phyloP scores from a whole-genome alignment of 1,140 invertebrate species.

The Drosophila mayri region DNA sequence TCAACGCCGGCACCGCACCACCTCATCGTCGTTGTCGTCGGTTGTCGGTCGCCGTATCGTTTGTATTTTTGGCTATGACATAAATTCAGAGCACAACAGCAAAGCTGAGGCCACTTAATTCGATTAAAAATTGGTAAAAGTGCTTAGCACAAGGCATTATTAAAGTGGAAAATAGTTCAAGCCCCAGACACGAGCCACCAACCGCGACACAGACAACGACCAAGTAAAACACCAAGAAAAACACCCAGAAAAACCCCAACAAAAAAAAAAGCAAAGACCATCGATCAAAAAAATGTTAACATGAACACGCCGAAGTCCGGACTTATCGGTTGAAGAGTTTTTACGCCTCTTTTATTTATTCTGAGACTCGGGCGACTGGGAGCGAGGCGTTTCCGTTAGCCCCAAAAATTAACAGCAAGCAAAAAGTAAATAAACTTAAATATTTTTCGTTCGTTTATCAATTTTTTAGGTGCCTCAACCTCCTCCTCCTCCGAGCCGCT shows the following conservation, averaged over 20 bases:
- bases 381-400: slow-evolving; percentile 51
- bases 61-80: slow-evolving; percentile 79
- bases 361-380: slow-evolving; percentile 37
- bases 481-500: neutral
- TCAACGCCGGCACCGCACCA: neutral
- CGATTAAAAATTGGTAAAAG: slow-evolving; percentile 42
- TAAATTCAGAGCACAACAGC: slow-evolving; percentile 52
- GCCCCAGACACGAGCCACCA: slow-evolving; percentile 5
- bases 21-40: neutral
- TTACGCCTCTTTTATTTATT: slow-evolving; percentile 73
- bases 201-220: slow-evolving; percentile 6
- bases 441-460: slow-evolving; percentile 57
- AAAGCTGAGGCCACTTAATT: slow-evolving; percentile 39
- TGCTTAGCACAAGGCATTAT: slow-evolving; percentile 13
- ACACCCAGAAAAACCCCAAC: neutral
- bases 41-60: slow-evolving; percentile 3
- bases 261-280: slow-evolving; percentile 10
- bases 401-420: slow-evolving; percentile 60
- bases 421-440: slow-evolving; percentile 70
- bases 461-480: slow-evolving; percentile 7
- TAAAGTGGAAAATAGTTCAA: slow-evolving; percentile 3
- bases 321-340: slow-evolving; percentile 61
- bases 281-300: slow-evolving; percentile 64
- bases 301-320: slow-evolving; percentile 39
- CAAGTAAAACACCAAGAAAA: neutral